Percentiles rank a stretch among this genome's conserved stretches.
These are phyloP conservation scores for Dicranocentrus wangi DNA, from an alignment of 2,888 invertebrate genomes.

Conservation along the genomic window DNA sequence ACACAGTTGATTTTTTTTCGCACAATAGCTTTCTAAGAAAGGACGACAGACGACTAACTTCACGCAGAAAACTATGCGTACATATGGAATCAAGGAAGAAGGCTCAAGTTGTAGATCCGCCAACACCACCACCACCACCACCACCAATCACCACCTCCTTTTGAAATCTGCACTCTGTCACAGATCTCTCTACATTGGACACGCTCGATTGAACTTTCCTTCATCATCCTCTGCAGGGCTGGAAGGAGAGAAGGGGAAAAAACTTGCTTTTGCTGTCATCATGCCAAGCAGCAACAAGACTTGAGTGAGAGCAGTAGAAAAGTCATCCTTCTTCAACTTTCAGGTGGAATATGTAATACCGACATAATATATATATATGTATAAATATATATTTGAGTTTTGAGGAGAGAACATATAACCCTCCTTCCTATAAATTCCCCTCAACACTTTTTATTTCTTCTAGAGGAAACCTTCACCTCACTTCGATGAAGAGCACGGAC, in stretches of 20 bases:
- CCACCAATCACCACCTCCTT: conserved; percentile 4
- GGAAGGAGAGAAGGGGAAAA: conserved; percentile 11
- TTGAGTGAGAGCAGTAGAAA: conserved; percentile 18
- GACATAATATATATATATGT: too few species aligned
- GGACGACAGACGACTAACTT: too few species aligned
- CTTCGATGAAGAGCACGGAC: neutral
- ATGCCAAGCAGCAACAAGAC: conserved; percentile 52
- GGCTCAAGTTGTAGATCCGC: too few species aligned
- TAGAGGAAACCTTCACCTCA: neutral
- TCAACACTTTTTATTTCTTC: too few species aligned
- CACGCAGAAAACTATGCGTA: too few species aligned
- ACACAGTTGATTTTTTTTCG: conserved; percentile 11
- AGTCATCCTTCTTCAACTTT: conserved; percentile 24
- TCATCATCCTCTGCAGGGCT: conserved; percentile 29
- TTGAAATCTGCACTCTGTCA: conserved; percentile 56
- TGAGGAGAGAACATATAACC: too few species aligned
- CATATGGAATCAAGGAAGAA: too few species aligned
- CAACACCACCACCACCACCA: too few species aligned
- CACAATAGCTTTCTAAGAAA: conserved; percentile 20
- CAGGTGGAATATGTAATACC: too few species aligned
- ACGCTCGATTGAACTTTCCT: conserved; percentile 58
- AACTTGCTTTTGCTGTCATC: conserved; percentile 63
- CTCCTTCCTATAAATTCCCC: too few species aligned
- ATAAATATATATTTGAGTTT: too few species aligned
- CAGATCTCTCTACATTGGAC: conserved; percentile 50